Percentiles rank a stretch among this genome's conserved stretches.
Evolutionary conservation across 2,888 invertebrate species (phyloP).

Genomic region (Eustalomyia histrio): DNA sequence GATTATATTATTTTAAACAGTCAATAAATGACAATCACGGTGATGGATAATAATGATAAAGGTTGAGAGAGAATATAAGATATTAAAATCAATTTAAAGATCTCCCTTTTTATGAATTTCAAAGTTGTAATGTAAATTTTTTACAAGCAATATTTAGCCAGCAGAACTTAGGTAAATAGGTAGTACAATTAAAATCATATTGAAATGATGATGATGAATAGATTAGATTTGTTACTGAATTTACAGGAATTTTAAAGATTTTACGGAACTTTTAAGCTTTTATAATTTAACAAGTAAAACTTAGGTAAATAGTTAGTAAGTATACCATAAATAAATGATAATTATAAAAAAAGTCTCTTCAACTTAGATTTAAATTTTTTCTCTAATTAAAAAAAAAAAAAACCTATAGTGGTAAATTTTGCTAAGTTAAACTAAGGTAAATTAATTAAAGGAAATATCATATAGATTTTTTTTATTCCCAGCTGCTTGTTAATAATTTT

Average conservation of each 20-base stretch:
- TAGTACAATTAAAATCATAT: too few species aligned
- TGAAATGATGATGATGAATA: too few species aligned
- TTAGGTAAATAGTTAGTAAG: too few species aligned
- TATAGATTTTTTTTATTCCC: not conserved
- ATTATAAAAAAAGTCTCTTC: too few species aligned
- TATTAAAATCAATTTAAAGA: not conserved
- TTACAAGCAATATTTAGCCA: not conserved
- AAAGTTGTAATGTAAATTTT: not conserved
- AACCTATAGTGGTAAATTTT: not conserved
- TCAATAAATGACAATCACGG: conserved; percentile 63
- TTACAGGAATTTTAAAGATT: too few species aligned
- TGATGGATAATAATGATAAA: conserved; percentile 54
- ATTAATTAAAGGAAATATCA: not conserved
- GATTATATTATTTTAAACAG: conserved; percentile 42
- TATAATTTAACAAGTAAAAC: too few species aligned
- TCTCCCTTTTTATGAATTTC: not conserved
- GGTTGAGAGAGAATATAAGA: conserved; percentile 31
- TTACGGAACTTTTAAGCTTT: too few species aligned
- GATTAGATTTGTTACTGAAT: too few species aligned
- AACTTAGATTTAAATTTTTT: too few species aligned
- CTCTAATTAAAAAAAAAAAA: too few species aligned
- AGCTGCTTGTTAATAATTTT: not conserved
- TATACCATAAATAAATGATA: too few species aligned
- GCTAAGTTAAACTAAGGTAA: not conserved
- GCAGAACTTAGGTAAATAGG: not conserved